Base-by-base conservation (phyloP, 2,113 vertebrate genomes). In the Opisthocomus hoazin region DNA sequence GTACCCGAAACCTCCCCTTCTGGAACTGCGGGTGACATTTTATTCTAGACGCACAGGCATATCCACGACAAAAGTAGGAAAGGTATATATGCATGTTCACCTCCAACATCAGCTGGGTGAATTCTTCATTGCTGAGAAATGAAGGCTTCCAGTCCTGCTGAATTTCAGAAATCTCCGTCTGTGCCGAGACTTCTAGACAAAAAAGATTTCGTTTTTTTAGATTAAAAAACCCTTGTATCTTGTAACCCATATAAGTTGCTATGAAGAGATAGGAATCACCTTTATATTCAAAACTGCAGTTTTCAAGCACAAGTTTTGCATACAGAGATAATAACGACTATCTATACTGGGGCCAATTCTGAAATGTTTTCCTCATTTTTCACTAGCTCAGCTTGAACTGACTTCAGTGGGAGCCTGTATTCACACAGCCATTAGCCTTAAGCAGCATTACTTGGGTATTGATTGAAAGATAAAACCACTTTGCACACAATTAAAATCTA, bases 61-160 rank as follows among this genome's bases (percentile, higher is more conserved):
- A 93, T 91, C 50, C 61, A 58, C 10, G 56, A 41, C 45, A 83
- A 76, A 78, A 91, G 70, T 58, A 84, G 54, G 78, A 94, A 86
- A 94, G 76, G 70, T 43, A 90, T 50, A 39, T 68, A 63, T 12
- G 50, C 11, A 43, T 41, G 65, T 63, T 98, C 95, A 98, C 98
- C 98, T 98, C 98, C 84, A 98, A 95, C 98, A 98, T 98, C 96
- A 98, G 97, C 96, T 98, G 98, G 34, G 98, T 98, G 95, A 98
- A 98, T 95, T 98, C 98, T 94, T 98, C 98, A 10, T 98, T 98
- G 94, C 98, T 98, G 95, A 98, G 98, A 96, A 98, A 98, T 5
- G 98, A 98, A 95, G 98, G 98, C 81, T 98, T 98, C 98, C 98
- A 98, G 71, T 98, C 98, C 36, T 98, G 98, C 66, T 98, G 98